phyloP scores from a whole-genome alignment of 1,140 invertebrate species.

The Cotesia chilonis region DNA sequence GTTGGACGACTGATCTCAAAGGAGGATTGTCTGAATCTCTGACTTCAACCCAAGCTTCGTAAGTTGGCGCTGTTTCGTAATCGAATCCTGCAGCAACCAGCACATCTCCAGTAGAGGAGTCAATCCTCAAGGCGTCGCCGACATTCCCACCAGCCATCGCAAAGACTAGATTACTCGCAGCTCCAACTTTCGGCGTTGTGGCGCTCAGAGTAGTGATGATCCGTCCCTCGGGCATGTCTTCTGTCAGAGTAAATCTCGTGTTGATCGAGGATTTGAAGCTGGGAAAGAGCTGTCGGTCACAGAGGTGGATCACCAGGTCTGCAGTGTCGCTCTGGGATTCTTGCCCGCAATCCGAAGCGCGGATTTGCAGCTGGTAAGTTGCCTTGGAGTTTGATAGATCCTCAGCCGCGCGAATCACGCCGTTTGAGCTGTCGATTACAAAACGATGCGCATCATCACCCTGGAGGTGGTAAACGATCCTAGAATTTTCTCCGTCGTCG shows the following conservation, averaged over 20 bases:
- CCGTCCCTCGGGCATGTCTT: constrained; percentile 79
- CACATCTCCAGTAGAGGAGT: constrained; percentile 77
- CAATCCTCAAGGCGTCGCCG: constrained; percentile 83
- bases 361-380: constrained; percentile 78
- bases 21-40: constrained; percentile 83
- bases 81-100: constrained; percentile 84
- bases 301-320: constrained; percentile 76
- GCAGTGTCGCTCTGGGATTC: constrained; percentile 71
- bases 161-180: constrained; percentile 76
- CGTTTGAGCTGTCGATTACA: constrained; percentile 78
- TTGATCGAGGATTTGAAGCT: constrained; percentile 74
- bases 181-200: constrained; percentile 77
- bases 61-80: constrained; percentile 84
- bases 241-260: constrained; percentile 78
- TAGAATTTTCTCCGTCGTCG: constrained; percentile 82
- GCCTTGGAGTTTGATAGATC: constrained; percentile 66
- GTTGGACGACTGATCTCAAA: constrained; percentile 76
- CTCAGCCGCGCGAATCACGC: constrained; percentile 80
- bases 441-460: constrained; percentile 83
- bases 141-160: constrained; percentile 92
- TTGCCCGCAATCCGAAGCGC: constrained; percentile 76
- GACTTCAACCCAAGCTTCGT: constrained; percentile 94
- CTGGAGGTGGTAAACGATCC: constrained; percentile 79
- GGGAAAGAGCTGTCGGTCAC: constrained; percentile 78
- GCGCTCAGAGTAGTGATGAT: constrained; percentile 77